phyloP scores from a whole-genome alignment of 2,797 vertebrate species.

The Pagetopsis macropterus region DNA sequence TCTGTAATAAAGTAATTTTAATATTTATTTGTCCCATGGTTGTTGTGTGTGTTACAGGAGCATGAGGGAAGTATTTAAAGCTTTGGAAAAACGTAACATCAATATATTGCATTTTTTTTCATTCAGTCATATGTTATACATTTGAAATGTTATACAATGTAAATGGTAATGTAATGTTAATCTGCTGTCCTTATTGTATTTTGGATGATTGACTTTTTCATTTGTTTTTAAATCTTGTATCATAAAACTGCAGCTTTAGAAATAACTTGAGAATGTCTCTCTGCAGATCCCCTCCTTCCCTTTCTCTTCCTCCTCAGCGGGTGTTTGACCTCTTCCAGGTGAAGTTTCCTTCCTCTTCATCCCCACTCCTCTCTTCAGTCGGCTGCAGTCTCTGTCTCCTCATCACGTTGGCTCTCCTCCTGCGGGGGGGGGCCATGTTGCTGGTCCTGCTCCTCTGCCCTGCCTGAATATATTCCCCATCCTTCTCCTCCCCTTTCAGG shows the following conservation, averaged over 20 bases:
- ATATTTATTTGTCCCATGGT: constrained; percentile 81
- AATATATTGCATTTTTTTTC: not conserved
- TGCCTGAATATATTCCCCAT: constrained; percentile 51
- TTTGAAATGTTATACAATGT: too few relatives aligned
- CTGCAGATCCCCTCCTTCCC: not conserved
- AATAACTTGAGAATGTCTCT: not conserved
- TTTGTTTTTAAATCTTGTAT: not conserved
- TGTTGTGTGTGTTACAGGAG: constrained; percentile 22
- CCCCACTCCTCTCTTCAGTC: constrained; percentile 24
- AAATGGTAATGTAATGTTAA: too few relatives aligned
- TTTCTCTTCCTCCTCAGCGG: constrained; percentile 71
- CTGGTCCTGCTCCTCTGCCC: constrained; percentile 48
- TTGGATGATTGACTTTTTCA: not conserved
- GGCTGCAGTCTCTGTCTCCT: constrained; percentile 48
- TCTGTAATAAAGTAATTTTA: constrained; percentile 99
- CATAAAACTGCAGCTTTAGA: not conserved
- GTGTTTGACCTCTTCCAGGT: constrained; percentile 92
- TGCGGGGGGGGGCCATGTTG: constrained; percentile 23
- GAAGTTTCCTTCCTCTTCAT: constrained; percentile 73
- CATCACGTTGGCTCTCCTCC: constrained; percentile 59
- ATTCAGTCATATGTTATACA: too few relatives aligned
- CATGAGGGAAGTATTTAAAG: not conserved
- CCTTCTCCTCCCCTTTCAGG: constrained; percentile 82
- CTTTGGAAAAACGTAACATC: not conserved
- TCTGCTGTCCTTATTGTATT: not conserved